Base-by-base conservation (phyloP, 1,140 invertebrate genomes). In the Patella vulgata region DNA sequence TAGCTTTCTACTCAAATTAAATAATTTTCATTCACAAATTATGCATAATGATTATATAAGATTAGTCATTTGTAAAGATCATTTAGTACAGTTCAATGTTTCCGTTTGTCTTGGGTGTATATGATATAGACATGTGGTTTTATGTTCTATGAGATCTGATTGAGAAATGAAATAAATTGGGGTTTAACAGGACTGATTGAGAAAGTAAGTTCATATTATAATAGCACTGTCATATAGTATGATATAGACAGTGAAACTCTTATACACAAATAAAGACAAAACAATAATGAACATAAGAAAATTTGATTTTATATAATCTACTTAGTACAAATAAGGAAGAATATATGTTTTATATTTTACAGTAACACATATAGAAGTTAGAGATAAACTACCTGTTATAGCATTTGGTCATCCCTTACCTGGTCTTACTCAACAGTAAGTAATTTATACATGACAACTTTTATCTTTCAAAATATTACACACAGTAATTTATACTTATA, bases 341-440 rank as follows among this genome's bases (percentile, higher is more conserved):
- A n/a, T n/a, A n/a, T n/a, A n/a, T n/a, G n/a, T n/a, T 53, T 19
- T 63, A 56, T 30, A 33, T 63, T 46, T 62, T 57, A 48, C 57
- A 78, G 75, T 78, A 33, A 78, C 67, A 43, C 71, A 78, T 50
- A 60, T 78, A 59, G 75, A 78, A 66, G 60, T 75, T 27, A 58
- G 60, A 50, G 68, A 75, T 25, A 63, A 48, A 58, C 48, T 78
- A 28, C 70, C 73, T 42, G 73, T 78, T 21, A 78, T 67, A 61
- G 75, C 70, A 23, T 78, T 78, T 70, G 75, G 75, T 23, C 73
- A 75, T 17, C 63, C 73, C 17, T 33, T 78, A 46, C 75, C 75
- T 31, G 66, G 64, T 58, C 47, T 78, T n/a, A 62, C 69, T 12
- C 60, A 65, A 39, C 51, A 48, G 75, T 78, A 59, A 74, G 75